phyloP scores from a whole-genome alignment of 2,888 invertebrate species.

The Deilephila porcellus region DNA sequence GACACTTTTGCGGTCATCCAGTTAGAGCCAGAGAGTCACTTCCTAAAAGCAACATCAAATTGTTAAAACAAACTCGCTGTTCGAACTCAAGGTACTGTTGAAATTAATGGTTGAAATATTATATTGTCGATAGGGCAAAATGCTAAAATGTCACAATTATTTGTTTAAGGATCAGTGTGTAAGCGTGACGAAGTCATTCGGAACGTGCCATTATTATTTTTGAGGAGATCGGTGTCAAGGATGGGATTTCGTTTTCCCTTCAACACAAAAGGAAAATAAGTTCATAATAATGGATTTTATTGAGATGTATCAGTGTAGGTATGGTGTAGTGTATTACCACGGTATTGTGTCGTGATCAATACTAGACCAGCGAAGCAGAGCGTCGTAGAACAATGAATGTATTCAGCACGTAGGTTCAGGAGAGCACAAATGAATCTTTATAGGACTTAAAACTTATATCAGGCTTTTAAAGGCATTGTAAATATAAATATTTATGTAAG shows the following conservation, averaged over 20 bases:
- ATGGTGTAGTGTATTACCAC: neutral
- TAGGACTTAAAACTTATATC: neutral
- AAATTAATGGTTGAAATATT: neutral
- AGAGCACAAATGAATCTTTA: neutral
- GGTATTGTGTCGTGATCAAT: neutral
- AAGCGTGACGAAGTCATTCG: conserved; percentile 39
- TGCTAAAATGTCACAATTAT: conserved; percentile 36
- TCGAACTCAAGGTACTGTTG: conserved; percentile 13
- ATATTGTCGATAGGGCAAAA: conserved; percentile 11
- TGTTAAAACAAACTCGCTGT: neutral
- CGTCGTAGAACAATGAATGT: neutral
- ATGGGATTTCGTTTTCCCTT: neutral
- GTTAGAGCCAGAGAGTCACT: neutral
- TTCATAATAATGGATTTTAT: neutral
- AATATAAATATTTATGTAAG: too few species aligned
- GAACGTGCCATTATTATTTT: conserved; percentile 45
- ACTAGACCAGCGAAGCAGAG: neutral
- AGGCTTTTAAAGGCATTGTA: too few species aligned
- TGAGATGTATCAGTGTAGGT: neutral
- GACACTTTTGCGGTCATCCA: neutral
- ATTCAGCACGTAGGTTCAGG: neutral
- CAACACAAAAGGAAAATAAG: neutral
- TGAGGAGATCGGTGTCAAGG: conserved; percentile 35
- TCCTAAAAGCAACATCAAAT: neutral
- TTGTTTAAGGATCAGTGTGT: conserved; percentile 41